Evolutionary conservation across 2,888 invertebrate genomes (phyloP), one percentile per base, ranked within the genome.

Genomic region (Harpalus rufipes): DNA sequence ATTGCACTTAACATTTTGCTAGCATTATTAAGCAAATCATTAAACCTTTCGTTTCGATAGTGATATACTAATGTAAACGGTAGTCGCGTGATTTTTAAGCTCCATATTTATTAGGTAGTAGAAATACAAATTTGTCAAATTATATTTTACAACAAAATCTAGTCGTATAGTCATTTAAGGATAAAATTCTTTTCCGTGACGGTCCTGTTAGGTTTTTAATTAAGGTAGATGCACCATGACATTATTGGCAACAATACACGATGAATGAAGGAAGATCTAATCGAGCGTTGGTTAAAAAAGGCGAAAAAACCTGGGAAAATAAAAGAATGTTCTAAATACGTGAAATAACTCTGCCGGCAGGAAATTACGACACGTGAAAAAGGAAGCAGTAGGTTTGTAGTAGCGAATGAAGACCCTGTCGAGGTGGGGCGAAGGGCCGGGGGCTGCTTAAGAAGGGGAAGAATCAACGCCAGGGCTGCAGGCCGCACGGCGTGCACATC

Each of bases 351-450:
- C 61, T 7, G 59, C 72, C 12, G 59, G 72, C 82, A 81, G 82
- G 82, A 82, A 82, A 82, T 82, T 74, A 82, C 72, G 61, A 82
- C 82, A 82, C 82, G 74, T 74, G 61, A 59, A 80, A 80, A 80
- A 80, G 80, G 80, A 80, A 80, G 61, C 80, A 80, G 80, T 59
- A n/a, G 41, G 80, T 80, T 80, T 80, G 80, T 80, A 61, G 39
- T 79, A 58, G 58, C 39, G 79, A 58, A 63, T 65, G 81, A 61
- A 44, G 65, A 32, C 79, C 59, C 32, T 59, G 41, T 6, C 14
- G 12, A 14, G 58, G 65, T 16, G 39, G 81, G 39, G 41, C 44
- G 14, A 44, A 63, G 59, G 51, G 51, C 82, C 81, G 68, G 21
- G 21, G 25, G 65, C 44, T 12, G 44, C 12, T 63, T 72, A 58